Evolutionary conservation across 2,797 vertebrate genomes (phyloP).

Genomic region (Pseudopleuronectes americanus): DNA sequence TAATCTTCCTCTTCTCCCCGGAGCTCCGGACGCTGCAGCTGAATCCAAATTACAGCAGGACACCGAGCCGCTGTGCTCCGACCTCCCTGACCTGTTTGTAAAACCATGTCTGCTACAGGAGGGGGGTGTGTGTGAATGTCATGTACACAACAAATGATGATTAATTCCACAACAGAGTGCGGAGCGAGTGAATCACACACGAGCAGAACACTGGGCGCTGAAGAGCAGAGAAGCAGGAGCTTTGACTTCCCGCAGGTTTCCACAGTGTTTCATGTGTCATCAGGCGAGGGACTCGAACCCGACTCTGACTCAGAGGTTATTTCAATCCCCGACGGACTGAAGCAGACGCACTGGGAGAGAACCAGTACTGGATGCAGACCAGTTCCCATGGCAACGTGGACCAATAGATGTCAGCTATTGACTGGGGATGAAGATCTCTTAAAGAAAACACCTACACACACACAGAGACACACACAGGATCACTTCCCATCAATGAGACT

Average conservation of each 20-base stretch:
- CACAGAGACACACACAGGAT: neutral
- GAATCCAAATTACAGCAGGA: too few relatives aligned
- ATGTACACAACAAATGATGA: neutral
- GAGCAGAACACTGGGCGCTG: neutral
- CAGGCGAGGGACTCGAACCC: slow-evolving; percentile 34
- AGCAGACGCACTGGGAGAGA: slow-evolving; percentile 56
- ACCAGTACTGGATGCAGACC: slow-evolving; percentile 68
- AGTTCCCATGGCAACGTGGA: slow-evolving; percentile 84
- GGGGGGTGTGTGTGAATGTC: neutral
- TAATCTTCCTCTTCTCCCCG: too few relatives aligned
- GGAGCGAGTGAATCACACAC: neutral
- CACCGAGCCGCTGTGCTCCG: too few relatives aligned
- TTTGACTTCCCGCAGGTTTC: slow-evolving; percentile 3
- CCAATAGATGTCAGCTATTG: slow-evolving; percentile 76
- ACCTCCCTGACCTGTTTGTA: too few relatives aligned
- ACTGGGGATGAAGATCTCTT: slow-evolving; percentile 74
- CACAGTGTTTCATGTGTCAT: slow-evolving; percentile 19
- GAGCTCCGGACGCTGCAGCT: too few relatives aligned
- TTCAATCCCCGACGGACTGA: slow-evolving; percentile 69
- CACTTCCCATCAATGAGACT: neutral
- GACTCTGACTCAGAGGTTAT: slow-evolving; percentile 63
- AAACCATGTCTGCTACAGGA: neutral
- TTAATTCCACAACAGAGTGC: neutral
- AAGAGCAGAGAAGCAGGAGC: slow-evolving; percentile 4
- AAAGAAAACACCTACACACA: slow-evolving; percentile 64